Base-by-base conservation (phyloP, 2,888 invertebrate genomes). In the Eupithecia exiguata region DNA sequence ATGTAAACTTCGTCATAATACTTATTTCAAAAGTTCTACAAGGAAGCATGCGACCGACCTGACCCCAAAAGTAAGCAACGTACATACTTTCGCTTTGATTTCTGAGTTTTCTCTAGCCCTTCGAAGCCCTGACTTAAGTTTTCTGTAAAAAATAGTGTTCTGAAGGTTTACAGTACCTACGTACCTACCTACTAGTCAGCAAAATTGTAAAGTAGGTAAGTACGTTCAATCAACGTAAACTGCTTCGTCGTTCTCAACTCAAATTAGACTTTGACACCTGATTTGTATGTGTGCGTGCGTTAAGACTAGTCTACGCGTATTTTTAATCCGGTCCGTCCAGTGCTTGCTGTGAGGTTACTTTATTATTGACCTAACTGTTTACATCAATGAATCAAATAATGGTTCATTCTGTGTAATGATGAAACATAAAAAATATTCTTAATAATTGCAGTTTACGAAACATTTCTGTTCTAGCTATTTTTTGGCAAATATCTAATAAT, bases 251-350 rank as follows among this genome's bases (percentile, higher is more conserved):
- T 84, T 84, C 83, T 83, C 81, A 78, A 87, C 83, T 83, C 81
- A 78, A 87, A 87, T 91, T 93, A 92, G 93, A 93, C 93, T 93
- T 93, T 93, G 93, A 92, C 92, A 92, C 92, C 88, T 85, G 84
- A 83, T 81, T 75, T 80, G 81, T 80, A 72, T 83, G 89, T 85
- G 84, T 89, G 91, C 86, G 91, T 90, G 87, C 81, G 81, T 82
- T 78, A 79, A 83, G 74, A 71, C 70, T 83, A 69, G 66, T 58
- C 30, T 53, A 61, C 83, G 87, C 83, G 84, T 88, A 86, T 86
- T 86, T 85, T 81, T 86, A 87, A 84, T 83, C 83, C 68, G 75
- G 70, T 71, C n/a, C 3, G 38, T 46, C 40, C 43, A 40, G 53
- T 46, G 40, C 38, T 61, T 46, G 35, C 18, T 62, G 49, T 65